Evolutionary conservation across 2,113 vertebrate species (phyloP), one percentile per base, ranked within the genome.

Genomic region (Pluvialis apricaria): DNA sequence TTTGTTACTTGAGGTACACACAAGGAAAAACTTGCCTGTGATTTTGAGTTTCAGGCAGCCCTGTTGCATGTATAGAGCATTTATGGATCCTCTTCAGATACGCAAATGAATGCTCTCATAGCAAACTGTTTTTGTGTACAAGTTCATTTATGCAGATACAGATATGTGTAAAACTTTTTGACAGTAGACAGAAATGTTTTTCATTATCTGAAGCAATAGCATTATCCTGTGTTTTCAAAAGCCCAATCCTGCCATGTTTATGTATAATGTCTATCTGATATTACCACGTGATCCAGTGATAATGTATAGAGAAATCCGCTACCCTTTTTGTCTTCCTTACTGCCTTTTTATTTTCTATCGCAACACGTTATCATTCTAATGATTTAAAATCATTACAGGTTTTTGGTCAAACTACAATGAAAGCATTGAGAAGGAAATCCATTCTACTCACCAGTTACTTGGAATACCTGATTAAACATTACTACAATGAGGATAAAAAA

Each of bases 371-470:
- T 78, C 72, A 62, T 92, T 62, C n/a, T 86, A 76, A 94, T 28
- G 44, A 47, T 85, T 76, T 92, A 65, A 91, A 64, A 80, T 77
- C 82, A 4, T 82, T 60, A 11, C 13, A 99, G 99, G 97, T 99
- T 81, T 99, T 99, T 73, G 97, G 94, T 86, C 98, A 98, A 97
- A 98, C 99, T 20, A 98, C 97, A 4, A 98, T 99, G 98, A 95
- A 97, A 95, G 98, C 96, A 13, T 44, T 99, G 94, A 98, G 99
- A 84, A 99, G 77, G 93, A 99, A 99, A 98, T 99, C 99, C 3
- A 2, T 99, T 92, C 97, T 99, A 44, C 96, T 99, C 87, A 99
- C 99, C 0, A 99, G 99, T 6, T 99, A 99, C 96, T 97, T 99
- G 98, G 99, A 99, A 96, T 98, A 98, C 81, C 96, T 99, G 95